phyloP scores from a whole-genome alignment of 2,113 vertebrate genomes.

The Pterophyllum scalare region DNA sequence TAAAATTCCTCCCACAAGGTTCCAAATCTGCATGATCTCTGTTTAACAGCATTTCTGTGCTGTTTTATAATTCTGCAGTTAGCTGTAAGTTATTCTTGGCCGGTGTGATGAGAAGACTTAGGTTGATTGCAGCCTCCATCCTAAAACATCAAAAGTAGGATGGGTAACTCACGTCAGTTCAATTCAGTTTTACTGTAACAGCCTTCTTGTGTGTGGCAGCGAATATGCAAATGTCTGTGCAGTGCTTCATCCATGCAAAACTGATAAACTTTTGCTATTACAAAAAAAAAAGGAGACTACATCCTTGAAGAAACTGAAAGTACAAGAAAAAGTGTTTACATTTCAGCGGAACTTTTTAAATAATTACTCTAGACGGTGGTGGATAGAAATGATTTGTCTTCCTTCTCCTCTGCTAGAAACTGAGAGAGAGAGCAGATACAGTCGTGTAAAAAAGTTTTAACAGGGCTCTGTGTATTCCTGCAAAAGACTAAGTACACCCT shows the following conservation, averaged over 20 bases:
- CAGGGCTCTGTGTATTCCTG: neutral
- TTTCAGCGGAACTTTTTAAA: neutral
- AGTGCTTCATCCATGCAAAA: neutral
- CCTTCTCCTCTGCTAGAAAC: neutral
- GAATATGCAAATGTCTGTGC: neutral
- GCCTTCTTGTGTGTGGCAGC: neutral
- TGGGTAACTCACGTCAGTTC: neutral
- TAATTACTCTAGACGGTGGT: neutral
- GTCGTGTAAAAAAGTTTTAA: too few relatives aligned
- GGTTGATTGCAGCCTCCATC: conserved; percentile 16
- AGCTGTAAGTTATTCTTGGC: conserved; percentile 35
- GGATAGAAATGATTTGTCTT: neutral
- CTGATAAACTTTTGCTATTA: neutral
- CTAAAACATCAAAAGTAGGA: conserved; percentile 20
- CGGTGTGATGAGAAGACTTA: conserved; percentile 17
- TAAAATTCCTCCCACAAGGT: conserved; percentile 35
- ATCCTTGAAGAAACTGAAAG: neutral
- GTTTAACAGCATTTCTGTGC: conserved; percentile 19
- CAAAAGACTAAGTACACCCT: neutral
- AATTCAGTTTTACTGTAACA: conserved; percentile 11
- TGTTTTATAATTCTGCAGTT: conserved; percentile 39
- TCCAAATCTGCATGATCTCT: conserved; percentile 5
- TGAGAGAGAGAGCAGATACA: neutral
- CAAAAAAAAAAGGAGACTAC: neutral
- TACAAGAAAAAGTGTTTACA: neutral